Evolutionary conservation across 2,113 vertebrate species (phyloP).

Genomic region (Galeopterus variegatus): DNA sequence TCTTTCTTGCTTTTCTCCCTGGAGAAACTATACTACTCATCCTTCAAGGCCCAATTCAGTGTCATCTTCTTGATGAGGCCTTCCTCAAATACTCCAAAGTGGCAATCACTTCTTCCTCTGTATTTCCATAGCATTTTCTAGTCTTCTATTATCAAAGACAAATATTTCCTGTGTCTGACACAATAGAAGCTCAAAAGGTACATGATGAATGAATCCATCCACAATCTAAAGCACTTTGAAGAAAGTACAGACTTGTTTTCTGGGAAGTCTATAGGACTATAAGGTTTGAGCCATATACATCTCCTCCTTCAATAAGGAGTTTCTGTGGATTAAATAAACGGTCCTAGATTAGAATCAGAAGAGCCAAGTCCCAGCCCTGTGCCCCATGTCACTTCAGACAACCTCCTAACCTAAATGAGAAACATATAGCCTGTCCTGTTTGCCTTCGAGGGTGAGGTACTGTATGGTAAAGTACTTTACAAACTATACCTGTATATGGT

Average conservation of each 20-base stretch:
- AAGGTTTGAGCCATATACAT: background rate
- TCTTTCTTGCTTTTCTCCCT: background rate
- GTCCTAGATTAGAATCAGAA: background rate
- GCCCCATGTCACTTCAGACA: background rate
- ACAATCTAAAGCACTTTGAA: constrained; percentile 36
- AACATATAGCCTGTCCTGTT: background rate
- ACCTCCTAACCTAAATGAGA: background rate
- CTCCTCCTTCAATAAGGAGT: background rate
- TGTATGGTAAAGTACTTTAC: background rate
- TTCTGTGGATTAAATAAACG: constrained; percentile 19
- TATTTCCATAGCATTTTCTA: background rate
- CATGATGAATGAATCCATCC: background rate
- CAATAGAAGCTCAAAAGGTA: background rate
- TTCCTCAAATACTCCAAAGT: background rate
- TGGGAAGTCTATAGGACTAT: background rate
- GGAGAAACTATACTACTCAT: background rate
- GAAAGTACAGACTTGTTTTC: background rate
- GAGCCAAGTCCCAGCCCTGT: background rate
- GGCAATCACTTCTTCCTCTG: background rate
- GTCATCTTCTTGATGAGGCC: background rate
- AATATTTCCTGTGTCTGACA: background rate
- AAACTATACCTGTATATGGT: background rate
- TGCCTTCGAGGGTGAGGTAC: background rate
- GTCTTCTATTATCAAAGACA: background rate
- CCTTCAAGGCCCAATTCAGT: background rate